Percentiles rank a stretch among this genome's conserved stretches.
phyloP scores from a whole-genome alignment of 2,113 vertebrate species.

The Cyprinus carpio region DNA sequence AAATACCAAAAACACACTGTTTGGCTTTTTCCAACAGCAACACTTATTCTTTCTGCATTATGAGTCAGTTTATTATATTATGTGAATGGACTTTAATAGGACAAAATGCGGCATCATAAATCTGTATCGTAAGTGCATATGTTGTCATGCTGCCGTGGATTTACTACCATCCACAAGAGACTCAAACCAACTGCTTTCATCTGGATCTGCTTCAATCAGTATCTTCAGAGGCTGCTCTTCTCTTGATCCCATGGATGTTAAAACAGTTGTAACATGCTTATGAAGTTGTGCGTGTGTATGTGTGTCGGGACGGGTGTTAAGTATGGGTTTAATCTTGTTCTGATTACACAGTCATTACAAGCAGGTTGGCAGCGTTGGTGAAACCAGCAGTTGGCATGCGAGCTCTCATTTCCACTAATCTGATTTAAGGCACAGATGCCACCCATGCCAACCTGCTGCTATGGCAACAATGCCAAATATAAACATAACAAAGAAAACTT shows the following conservation, averaged over 20 bases:
- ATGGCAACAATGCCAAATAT: conserved; percentile 40
- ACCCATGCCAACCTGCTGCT: conserved; percentile 26
- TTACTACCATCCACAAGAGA: background rate
- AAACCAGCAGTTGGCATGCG: conserved; percentile 21
- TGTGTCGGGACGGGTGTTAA: background rate
- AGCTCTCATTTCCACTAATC: conserved; percentile 49
- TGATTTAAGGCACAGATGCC: conserved; percentile 46
- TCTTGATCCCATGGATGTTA: background rate
- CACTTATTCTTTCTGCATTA: background rate
- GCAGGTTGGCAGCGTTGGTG: conserved; percentile 37
- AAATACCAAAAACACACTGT: background rate
- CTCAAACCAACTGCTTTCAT: background rate
- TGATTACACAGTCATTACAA: conserved; percentile 59
- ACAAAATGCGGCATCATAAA: conserved; percentile 18
- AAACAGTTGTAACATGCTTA: conserved; percentile 9
- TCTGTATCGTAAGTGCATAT: background rate
- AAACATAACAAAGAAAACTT: conserved; percentile 3
- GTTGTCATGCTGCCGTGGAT: background rate
- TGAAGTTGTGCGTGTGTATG: background rate
- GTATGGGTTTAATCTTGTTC: conserved; percentile 40
- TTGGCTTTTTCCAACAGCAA: background rate
- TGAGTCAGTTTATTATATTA: background rate
- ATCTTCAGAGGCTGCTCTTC: background rate
- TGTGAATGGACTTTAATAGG: background rate
- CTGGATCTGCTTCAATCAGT: background rate